Conservation (phyloP, 1,140 invertebrate species). For the Saccostrea echinata region DNA sequence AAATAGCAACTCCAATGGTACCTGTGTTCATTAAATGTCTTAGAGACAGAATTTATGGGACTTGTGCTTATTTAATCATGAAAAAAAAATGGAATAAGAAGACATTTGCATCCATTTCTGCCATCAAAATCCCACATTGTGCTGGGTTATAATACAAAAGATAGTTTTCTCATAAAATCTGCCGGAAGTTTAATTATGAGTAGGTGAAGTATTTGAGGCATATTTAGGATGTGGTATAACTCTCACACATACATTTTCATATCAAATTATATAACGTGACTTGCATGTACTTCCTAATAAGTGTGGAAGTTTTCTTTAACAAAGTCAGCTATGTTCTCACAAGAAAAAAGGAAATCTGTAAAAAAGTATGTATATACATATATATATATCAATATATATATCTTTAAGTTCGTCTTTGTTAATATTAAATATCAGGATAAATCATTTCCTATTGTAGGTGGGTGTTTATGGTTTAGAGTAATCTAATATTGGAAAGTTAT, state of each 20-base stretch:
- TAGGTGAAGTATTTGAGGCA: background rate
- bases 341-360: background rate
- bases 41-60: background rate
- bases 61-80: background rate
- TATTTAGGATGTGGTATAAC: background rate
- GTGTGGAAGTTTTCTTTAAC: background rate
- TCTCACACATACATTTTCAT: background rate
- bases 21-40: background rate
- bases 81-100: background rate
- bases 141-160: background rate
- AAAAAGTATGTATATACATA: background rate
- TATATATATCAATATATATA: too few relatives aligned
- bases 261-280: background rate
- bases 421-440: too few relatives aligned
- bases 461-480: too few relatives aligned
- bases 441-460: too few relatives aligned
- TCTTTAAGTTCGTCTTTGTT: too few relatives aligned
- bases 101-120: background rate
- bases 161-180: background rate
- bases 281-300: background rate
- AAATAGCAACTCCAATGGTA: background rate
- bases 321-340: background rate
- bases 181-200: slow-evolving; percentile 1
- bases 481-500: too few relatives aligned
- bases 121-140: background rate